These are phyloP conservation scores for Paralichthys olivaceus DNA, from an alignment of 2,113 vertebrate species.

Conservation along the genomic window DNA sequence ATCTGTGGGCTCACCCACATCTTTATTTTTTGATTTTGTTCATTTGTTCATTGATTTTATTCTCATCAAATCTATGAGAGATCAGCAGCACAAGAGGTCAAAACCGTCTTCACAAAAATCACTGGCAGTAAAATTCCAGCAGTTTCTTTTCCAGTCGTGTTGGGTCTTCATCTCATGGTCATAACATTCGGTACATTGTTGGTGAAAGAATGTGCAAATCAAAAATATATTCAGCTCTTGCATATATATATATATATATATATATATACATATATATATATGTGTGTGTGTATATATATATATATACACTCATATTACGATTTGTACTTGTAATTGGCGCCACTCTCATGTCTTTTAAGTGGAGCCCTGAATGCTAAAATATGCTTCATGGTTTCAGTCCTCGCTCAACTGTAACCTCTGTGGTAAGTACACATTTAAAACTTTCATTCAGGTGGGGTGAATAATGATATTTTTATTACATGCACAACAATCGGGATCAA, in stretches of 20 bases:
- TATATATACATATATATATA: neutral
- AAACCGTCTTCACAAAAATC: constrained; percentile 29
- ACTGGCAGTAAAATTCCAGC: constrained; percentile 39
- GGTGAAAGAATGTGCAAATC: constrained; percentile 68
- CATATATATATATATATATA: too few species aligned
- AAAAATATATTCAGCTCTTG: constrained; percentile 47
- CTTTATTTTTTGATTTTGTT: constrained; percentile 8
- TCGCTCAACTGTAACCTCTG: constrained; percentile 75
- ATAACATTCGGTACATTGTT: constrained; percentile 68
- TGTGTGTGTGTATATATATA: neutral
- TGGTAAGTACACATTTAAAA: constrained; percentile 82
- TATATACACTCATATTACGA: constrained; percentile 9
- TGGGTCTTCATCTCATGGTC: constrained; percentile 77
- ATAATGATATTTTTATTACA: constrained; percentile 63
- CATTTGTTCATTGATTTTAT: constrained; percentile 10
- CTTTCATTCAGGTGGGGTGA: constrained; percentile 79
- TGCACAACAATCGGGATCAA: constrained; percentile 67
- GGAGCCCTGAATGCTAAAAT: constrained; percentile 79
- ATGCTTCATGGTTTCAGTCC: constrained; percentile 78
- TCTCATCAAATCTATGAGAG: constrained; percentile 72
- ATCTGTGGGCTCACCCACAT: constrained; percentile 66
- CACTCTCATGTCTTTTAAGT: constrained; percentile 77
- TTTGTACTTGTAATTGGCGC: constrained; percentile 77
- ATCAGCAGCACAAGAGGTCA: constrained; percentile 66
- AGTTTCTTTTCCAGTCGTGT: constrained; percentile 62